phyloP scores from a whole-genome alignment of 2,888 invertebrate genomes.

The Temnothorax ravouxi region DNA sequence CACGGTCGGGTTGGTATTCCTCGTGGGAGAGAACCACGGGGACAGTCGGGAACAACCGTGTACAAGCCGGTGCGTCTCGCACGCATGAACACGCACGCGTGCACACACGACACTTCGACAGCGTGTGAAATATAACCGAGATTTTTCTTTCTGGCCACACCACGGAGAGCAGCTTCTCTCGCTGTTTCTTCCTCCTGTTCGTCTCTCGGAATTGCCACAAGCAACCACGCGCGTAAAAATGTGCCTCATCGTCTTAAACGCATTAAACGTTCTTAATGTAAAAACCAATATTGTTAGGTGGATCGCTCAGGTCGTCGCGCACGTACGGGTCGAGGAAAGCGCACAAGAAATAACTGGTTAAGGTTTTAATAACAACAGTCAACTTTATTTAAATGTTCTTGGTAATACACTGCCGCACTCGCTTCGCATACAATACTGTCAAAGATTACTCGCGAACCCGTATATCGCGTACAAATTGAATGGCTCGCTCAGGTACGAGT shows the following conservation, averaged over 20 bases:
- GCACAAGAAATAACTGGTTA: too few relatives aligned
- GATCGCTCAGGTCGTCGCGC: too few relatives aligned
- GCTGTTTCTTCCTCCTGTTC: slow-evolving; percentile 2
- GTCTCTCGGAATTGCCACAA: neutral
- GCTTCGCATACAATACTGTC: too few relatives aligned
- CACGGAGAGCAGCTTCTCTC: slow-evolving; percentile 18
- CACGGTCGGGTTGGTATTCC: slow-evolving; percentile 44
- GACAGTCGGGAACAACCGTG: slow-evolving; percentile 52
- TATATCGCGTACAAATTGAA: too few relatives aligned
- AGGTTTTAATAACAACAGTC: too few relatives aligned
- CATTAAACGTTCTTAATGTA: neutral
- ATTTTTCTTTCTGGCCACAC: slow-evolving; percentile 48
- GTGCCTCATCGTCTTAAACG: neutral
- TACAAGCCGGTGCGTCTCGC: neutral
- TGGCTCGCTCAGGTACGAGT: too few relatives aligned
- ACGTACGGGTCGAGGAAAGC: too few relatives aligned
- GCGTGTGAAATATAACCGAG: slow-evolving; percentile 48
- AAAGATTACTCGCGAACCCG: too few relatives aligned
- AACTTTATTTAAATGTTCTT: too few relatives aligned
- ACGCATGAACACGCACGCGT: neutral
- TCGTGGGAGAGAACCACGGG: slow-evolving; percentile 48
- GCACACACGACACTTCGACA: slow-evolving; percentile 36
- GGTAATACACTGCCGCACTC: too few relatives aligned
- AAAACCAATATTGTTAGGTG: too few relatives aligned
- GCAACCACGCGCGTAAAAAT: neutral